These are phyloP conservation scores for Girardia tigrina DNA, from an alignment of 2,888 invertebrate genomes.

Conservation along the genomic window DNA sequence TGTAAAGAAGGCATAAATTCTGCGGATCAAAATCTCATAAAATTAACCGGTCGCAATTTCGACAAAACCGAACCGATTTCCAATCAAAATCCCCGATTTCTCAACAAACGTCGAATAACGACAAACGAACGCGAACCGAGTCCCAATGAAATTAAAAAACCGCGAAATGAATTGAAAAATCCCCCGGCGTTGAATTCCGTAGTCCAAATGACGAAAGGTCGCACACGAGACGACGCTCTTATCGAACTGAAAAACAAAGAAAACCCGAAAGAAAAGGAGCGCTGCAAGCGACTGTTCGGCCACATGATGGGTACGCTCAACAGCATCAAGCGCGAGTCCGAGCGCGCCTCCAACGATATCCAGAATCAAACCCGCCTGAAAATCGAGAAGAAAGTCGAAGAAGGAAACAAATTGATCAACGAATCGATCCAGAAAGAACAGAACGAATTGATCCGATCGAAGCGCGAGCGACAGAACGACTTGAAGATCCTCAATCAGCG, in stretches of 20 bases:
- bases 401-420: neutral
- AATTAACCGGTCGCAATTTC: no score
- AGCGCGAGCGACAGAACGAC: neutral
- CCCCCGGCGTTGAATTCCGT: neutral
- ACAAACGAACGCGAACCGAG: no score
- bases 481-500: neutral
- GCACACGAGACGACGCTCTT: neutral
- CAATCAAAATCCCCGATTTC: no score
- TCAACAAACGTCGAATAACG: no score
- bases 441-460: neutral
- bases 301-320: neutral
- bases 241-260: neutral
- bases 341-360: neutral
- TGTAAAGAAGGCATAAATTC: no score
- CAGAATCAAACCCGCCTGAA: neutral
- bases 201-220: neutral
- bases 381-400: neutral
- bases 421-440: neutral
- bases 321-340: neutral
- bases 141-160: no score
- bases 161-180: no score
- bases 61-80: no score
- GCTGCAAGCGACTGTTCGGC: neutral
- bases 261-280: neutral
- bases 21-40: no score